Base-by-base conservation (phyloP, 2,888 invertebrate species). In the Melolontha melolontha region DNA sequence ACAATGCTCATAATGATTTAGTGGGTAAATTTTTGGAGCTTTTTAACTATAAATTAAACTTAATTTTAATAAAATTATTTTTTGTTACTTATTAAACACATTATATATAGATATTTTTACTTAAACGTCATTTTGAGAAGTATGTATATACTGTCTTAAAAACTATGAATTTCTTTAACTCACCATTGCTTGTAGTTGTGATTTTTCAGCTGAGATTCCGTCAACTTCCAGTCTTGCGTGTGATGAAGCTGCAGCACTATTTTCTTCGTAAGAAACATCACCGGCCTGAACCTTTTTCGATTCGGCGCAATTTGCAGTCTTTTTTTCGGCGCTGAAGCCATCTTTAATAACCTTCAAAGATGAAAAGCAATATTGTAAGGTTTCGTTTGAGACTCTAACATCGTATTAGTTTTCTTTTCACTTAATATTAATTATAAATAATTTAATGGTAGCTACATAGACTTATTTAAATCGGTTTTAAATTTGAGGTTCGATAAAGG, bases 161-260 rank as follows among this genome's bases (percentile, higher is more conserved):
- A n/a, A n/a, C n/a, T n/a, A n/a, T n/a, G n/a, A n/a, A 12, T n/a
- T 42, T 42, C 42, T 11, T 57, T 40, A 63, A 80, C 85, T 84
- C 83, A 94, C 94, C 89, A 94, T 92, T 75, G 92, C 89, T 74
- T 91, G 88, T 68, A 95, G 91, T 73, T 92, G 90, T 79, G 92
- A 92, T 83, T 95, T 93, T 84, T 96, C 94, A 1, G 95, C 92
- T 22, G 92, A 92, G 70, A 95, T 88, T 50, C 95, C 95, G 79
- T 95, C 94, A 70, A 94, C 87, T 83, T 95, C 94, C 71, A 95
- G 84, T 73, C 93, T 86, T 72, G 94, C 91, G 74, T 91, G 89
- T 72, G 91, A 88, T 12, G 94, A 93, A 29, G 92, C 90, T 44
- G 92, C 91, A 47, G 93, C 91, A 77, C 89, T 90, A 73, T 90